Percentiles rank a stretch among this genome's conserved stretches.
phyloP scores from a whole-genome alignment of 1,140 invertebrate species.

The Nilaparvata lugens region DNA sequence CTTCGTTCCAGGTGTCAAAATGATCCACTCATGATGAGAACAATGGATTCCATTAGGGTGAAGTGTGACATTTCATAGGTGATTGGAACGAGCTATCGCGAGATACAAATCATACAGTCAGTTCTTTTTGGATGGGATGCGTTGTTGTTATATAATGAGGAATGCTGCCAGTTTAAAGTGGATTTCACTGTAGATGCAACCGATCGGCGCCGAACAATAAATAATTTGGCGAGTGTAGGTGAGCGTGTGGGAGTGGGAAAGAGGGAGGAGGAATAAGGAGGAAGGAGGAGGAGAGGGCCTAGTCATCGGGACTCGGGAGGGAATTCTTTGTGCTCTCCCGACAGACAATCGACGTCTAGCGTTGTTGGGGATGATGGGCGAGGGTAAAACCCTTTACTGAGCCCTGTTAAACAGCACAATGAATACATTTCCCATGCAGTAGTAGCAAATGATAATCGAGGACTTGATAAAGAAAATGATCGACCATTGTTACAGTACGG shows the following conservation, averaged over 20 bases:
- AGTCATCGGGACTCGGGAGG: neutral
- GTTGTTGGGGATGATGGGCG: neutral
- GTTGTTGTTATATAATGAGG: no score
- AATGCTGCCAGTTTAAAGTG: no score
- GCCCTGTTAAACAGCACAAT: conserved; percentile 2
- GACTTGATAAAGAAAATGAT: conserved; percentile 6
- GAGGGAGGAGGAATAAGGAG: neutral
- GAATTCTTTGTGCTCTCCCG: neutral
- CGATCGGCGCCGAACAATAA: neutral
- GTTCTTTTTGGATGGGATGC: no score
- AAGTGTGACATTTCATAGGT: neutral
- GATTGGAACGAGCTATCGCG: neutral
- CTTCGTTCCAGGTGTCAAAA: no score
- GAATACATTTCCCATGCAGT: conserved; percentile 5
- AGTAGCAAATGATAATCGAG: conserved; percentile 4
- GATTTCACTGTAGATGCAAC: neutral
- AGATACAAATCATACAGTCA: no score
- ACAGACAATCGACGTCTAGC: neutral
- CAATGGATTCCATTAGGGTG: no score
- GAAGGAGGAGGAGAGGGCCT: neutral
- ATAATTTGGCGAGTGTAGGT: neutral
- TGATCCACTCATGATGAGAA: no score
- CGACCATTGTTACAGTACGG: neutral
- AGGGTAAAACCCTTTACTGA: conserved; percentile 1
- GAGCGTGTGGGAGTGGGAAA: neutral